Evolutionary conservation across 1,140 invertebrate genomes (phyloP), one percentile per base, ranked within the genome.

Genomic region (Paramacrobiotus metropolitanus): DNA sequence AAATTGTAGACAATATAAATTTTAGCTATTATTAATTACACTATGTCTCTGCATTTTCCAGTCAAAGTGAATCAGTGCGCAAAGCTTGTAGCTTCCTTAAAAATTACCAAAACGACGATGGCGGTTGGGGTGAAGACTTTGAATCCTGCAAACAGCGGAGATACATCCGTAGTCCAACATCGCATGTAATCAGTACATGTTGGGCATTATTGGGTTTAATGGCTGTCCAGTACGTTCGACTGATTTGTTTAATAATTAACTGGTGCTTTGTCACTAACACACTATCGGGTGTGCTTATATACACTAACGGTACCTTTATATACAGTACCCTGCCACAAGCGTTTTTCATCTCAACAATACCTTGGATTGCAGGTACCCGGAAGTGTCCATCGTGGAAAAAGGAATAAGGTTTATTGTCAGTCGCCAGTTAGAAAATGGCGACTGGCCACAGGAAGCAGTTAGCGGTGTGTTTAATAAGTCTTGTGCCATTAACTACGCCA

Each of bases 81-180:
- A 55, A 59, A 24, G 61, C 48, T 1, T 29, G 28, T 2, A 2
- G 65, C 15, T 69, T 67, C 48, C 60, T 71, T 29, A 34, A 67
- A n/a, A 55, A 21, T 21, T 66, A 68, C 62, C 67, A 69, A 61
- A 66, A 63, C 62, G 31, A 44, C 15, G 68, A 71, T 62, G 70
- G 70, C 0, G 69, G 70, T 20, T 71, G 70, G 70, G 69, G 70
- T 2, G 70, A 71, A 62, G 65, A 70, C 31, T 70, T 70, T 66
- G 69, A 69, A 60, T 66, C 66, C 0, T 71, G 70, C 63, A 69
- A 70, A 63, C 29, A 62, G 31, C 64, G 66, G 55, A 29, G 63
- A 61, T 71, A 70, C 60, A 62, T 70, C 4, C 45, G 65, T 29
- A 65, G 66, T 59, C 60, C 66, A 9, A 60, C 21, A 20, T 69